Evolutionary conservation across 1,140 invertebrate species (phyloP), one percentile per base, ranked within the genome.

Genomic region (Drosophila serrata): DNA sequence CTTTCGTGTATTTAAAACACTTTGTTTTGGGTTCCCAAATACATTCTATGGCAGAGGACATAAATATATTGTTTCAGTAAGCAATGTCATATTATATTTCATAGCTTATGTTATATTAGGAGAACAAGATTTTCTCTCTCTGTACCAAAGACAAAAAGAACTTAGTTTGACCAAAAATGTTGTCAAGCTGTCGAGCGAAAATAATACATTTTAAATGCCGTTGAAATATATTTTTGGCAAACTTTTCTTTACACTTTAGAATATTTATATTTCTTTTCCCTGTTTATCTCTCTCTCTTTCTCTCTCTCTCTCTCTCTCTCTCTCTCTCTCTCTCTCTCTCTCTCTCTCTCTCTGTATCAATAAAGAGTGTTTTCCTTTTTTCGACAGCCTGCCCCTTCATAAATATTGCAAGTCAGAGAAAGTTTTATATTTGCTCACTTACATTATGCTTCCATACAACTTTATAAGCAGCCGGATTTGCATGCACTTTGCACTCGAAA

Each of bases 391-490:
- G 40, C 33, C 33, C 60, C 64, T 63, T 55, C 37, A 78, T 81
- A 81, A 85, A 75, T 67, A 70, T 75, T 85, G 56, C 45, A 69
- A 58, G 51, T 67, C 15, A 65, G 48, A 22, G 53, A 60, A 65
- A 73, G 60, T 75, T 57, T 62, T 67, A 40, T 55, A 53, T 69
- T 51, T 35, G 40, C 48, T 58, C 76, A 97, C 96, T 97, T 94
- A 98, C 97, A 93, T 98, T 97, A 93, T 98, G 97, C 90, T 97
- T 97, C 97, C 97, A 98, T 42, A 97, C 94, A 75, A 98, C 96
- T 95, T 97, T 97, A 92, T 97, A 97, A 81, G 96, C 96, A 46
- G 94, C 94, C 8, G 97, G 97, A 94, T 98, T 98, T 62, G 97
- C 96, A 87, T 95, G 95, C 64, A 98, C 96, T 91, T 96, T 96